phyloP scores from a whole-genome alignment of 2,888 invertebrate genomes.

The Cheilosia impressa region DNA sequence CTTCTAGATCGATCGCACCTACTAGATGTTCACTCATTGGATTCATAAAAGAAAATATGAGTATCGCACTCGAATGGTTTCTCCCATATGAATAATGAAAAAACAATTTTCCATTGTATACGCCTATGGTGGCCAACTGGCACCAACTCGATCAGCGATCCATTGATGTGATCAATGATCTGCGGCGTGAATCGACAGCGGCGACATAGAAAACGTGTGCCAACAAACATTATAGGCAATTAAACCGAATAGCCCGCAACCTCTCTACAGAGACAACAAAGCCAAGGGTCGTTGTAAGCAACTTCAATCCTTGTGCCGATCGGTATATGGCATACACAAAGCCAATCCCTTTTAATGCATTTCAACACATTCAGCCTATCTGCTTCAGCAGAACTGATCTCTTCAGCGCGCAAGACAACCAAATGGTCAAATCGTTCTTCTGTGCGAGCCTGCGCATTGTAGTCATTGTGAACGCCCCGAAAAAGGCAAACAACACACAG shows the following conservation, averaged over 20 bases:
- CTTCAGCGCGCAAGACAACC: neutral
- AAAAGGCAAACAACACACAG: neutral
- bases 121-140: constrained; percentile 20
- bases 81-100: constrained; percentile 16
- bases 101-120: constrained; percentile 42
- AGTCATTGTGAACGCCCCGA: constrained; percentile 24
- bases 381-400: constrained; percentile 30
- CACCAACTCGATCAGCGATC: constrained; percentile 3
- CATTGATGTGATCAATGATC: constrained; percentile 62
- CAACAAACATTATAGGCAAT: constrained; percentile 70
- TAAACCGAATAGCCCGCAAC: constrained; percentile 55
- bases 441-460: constrained; percentile 6
- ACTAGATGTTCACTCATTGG: neutral
- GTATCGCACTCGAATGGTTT: neutral
- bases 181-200: constrained; percentile 69
- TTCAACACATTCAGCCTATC: constrained; percentile 41
- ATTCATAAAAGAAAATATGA: neutral
- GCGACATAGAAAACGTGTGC: constrained; percentile 73
- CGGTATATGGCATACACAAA: constrained; percentile 21
- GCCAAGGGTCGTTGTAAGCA: constrained; percentile 40
- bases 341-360: constrained; percentile 48
- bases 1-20: neutral
- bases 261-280: constrained; percentile 32
- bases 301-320: constrained; percentile 16
- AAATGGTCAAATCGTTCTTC: constrained; percentile 39